A percentile compares a stretch with the other conserved stretches of the same genome.
Evolutionary conservation across 37 sponge, comb jelly and placozoan genomes (phyloP).

Genomic region (Cliona cf. orientalis): DNA sequence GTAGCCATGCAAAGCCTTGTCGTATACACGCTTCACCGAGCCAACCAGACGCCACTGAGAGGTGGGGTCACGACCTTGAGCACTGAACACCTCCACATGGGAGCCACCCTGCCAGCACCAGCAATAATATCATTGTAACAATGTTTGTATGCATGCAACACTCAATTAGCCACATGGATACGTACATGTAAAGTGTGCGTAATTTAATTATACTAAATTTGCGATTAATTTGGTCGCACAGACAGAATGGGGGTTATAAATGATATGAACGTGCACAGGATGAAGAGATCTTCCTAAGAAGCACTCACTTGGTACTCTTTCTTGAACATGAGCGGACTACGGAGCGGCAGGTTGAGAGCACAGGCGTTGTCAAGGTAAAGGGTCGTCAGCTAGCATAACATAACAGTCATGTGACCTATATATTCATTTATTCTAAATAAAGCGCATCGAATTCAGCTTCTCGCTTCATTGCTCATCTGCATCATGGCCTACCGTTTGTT

Average conservation of each 20-base stretch:
- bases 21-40: conserved; percentile 63
- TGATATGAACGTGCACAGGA: not conserved
- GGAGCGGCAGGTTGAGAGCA: no score
- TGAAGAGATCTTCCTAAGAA: not conserved
- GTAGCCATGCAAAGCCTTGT: conserved; percentile 70
- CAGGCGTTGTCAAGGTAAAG: no score
- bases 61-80: conserved; percentile 71
- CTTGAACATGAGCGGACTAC: conserved; percentile 78
- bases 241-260: not conserved
- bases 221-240: not conserved
- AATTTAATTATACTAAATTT: not conserved
- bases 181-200: not conserved
- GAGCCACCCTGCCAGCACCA: conserved; percentile 56
- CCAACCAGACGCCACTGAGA: conserved; percentile 27
- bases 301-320: conserved; percentile 62
- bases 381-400: no score
- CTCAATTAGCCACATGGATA: not conserved
- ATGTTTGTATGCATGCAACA: not conserved
- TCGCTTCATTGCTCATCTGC: no score
- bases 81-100: conserved; percentile 66
- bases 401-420: no score
- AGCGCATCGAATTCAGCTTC: no score
- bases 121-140: not conserved
- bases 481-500: no score
- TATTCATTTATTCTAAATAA: no score